phyloP scores from a whole-genome alignment of 2,113 vertebrate species.

The Acanthochromis polyacanthus region DNA sequence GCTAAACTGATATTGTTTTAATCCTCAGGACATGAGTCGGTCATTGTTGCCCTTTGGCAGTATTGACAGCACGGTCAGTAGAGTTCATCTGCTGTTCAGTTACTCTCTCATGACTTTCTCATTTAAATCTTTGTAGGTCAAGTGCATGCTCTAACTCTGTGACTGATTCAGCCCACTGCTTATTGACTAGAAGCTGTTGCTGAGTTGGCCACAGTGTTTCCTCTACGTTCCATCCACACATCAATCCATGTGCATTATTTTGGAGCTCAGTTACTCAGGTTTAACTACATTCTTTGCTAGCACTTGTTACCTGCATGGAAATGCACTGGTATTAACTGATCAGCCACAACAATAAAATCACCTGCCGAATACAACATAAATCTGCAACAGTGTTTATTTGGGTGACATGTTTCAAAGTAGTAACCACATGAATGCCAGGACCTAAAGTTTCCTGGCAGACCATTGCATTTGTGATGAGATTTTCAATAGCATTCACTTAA shows the following conservation, averaged over 20 bases:
- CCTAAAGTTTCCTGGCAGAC: too few species aligned
- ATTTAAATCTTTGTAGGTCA: not conserved
- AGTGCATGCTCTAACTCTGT: conserved; percentile 24
- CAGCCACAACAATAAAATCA: too few species aligned
- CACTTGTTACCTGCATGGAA: too few species aligned
- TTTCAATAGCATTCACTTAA: too few species aligned
- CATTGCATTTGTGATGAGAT: too few species aligned
- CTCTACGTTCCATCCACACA: not conserved
- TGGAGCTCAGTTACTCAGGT: too few species aligned
- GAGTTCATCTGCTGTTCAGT: conserved; percentile 13
- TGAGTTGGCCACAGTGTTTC: not conserved
- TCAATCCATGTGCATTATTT: not conserved
- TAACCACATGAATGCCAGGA: too few species aligned
- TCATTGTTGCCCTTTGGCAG: conserved; percentile 85
- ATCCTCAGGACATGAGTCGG: conserved; percentile 81
- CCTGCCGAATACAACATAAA: too few species aligned
- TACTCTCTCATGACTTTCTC: not conserved
- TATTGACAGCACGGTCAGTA: conserved; percentile 86
- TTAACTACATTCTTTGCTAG: too few species aligned
- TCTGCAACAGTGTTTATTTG: too few species aligned
- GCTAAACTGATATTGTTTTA: conserved; percentile 41
- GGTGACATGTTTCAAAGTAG: too few species aligned
- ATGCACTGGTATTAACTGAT: too few species aligned
- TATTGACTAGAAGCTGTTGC: not conserved
- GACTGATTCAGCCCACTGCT: not conserved